phyloP scores from a whole-genome alignment of 2,797 vertebrate genomes.

The Catharus ustulatus region DNA sequence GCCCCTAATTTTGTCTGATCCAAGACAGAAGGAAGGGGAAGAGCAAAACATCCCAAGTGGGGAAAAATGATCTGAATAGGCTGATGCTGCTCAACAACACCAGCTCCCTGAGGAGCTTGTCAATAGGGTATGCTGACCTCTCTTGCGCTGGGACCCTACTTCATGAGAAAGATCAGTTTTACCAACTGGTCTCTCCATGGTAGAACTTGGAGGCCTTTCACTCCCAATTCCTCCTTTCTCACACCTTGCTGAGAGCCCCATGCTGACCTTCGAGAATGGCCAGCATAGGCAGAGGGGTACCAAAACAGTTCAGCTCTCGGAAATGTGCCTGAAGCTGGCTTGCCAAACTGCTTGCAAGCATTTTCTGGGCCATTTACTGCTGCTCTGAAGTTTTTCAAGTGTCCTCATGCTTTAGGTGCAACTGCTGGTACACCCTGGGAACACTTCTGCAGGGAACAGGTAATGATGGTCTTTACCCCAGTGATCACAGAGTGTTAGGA shows the following conservation, averaged over 20 bases:
- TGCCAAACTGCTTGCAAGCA: neutral
- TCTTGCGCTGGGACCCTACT: neutral
- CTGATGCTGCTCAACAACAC: neutral
- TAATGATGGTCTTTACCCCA: slow-evolving; percentile 40
- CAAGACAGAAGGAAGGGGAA: neutral
- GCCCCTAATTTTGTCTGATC: neutral
- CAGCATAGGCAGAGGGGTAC: neutral
- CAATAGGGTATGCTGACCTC: neutral
- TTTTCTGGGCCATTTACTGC: neutral
- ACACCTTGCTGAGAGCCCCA: neutral
- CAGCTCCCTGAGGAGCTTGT: neutral
- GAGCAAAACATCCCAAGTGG: neutral
- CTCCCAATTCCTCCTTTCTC: neutral
- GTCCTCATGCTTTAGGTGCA: neutral
- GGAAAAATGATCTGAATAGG: neutral
- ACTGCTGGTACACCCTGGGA: neutral
- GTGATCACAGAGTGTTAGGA: slow-evolving; percentile 43
- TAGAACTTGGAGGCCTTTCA: neutral
- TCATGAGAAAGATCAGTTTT: neutral
- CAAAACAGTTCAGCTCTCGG: accelerated
- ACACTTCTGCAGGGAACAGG: neutral
- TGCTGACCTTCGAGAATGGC: neutral
- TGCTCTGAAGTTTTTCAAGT: neutral
- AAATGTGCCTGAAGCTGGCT: neutral
- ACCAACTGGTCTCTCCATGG: accelerated